Percentiles rank a stretch among this genome's conserved stretches.
Conservation (phyloP, 64 coral and sea anemone genomes). For the Montipora efflorescens region DNA sequence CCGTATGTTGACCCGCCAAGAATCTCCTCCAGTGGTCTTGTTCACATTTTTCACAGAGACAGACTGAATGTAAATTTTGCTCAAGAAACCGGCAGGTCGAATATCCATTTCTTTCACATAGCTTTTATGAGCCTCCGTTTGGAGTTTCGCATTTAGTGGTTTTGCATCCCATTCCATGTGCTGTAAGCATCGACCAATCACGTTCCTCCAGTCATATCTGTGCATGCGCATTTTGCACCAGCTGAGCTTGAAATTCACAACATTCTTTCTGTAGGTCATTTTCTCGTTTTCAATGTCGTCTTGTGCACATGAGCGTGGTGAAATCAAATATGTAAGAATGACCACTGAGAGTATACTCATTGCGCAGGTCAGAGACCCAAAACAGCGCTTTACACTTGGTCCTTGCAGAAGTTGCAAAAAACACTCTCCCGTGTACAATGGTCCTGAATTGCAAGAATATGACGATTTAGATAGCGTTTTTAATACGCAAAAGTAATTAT, state of each 20-base stretch:
- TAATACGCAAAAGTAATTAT: too few species aligned
- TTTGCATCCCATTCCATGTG: conserved; percentile 50
- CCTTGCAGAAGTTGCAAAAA: background rate
- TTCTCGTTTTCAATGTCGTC: background rate
- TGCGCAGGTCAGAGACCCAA: too few species aligned
- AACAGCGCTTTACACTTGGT: background rate
- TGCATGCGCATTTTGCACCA: conserved; percentile 75
- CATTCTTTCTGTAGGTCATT: conserved; percentile 38
- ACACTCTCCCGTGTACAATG: background rate
- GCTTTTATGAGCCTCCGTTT: conserved; percentile 58
- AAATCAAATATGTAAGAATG: background rate
- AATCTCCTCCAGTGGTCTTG: conserved; percentile 81
- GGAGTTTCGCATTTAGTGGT: background rate
- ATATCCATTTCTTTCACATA: conserved; percentile 58
- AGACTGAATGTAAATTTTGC: conserved; percentile 71
- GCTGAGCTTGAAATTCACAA: conserved; percentile 54
- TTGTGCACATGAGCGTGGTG: background rate
- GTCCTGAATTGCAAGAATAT: too few species aligned
- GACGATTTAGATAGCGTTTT: too few species aligned
- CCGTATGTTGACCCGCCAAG: conserved; percentile 75
- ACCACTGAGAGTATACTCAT: background rate
- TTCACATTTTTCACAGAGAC: conserved; percentile 39
- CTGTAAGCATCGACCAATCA: conserved; percentile 40
- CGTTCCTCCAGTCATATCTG: conserved; percentile 77
- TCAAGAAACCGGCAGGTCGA: conserved; percentile 76